Base-by-base conservation (phyloP, 2,888 invertebrate genomes). In the Campoplex nolae region DNA sequence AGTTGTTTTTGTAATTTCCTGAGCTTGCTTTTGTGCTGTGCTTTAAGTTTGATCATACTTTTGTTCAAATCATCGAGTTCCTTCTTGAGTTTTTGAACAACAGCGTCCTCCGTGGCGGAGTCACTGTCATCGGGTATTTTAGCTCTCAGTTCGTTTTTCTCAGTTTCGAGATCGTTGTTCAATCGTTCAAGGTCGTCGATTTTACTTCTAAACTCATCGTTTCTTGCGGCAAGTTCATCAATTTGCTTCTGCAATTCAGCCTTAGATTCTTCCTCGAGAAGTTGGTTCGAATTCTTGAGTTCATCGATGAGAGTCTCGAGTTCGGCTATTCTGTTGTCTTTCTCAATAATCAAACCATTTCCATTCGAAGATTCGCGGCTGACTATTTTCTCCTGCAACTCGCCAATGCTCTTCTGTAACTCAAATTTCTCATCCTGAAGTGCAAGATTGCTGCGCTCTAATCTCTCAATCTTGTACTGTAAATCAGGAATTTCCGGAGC, bases 1-100 rank as follows among this genome's bases (percentile, higher is more conserved):
- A 95, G 86, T 91, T 97, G 97, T 91, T 97, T 97, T 91, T 97
- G 97, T 91, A 97, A 95, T 92, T 97, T 97, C 93, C 97, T 98
- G 70, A 97, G 93, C 95, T 97, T 97, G 83, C 95, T 94, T 93
- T 97, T 97, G 91, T 96, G 96, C 89, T 96, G 96, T 2, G 97
- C 96, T 93, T 97, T 97, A 11, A 97, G 95, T 95, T 97, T 97
- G 74, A 97, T 96, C 96, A 97, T 97, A 92, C 95, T 96, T 93
- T 97, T 97, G 92, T 98, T 98, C 48, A 96, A 95, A 80, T 96
- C 96, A 86, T 97, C 97, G 76, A 97, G 95, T 92, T 97, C 97
- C 89, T 96, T 96, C 85, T 96, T 97, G 4, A 98, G 94, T 92
- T 96, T 95, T 51, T 94, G 93, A 0, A 95, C 89, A 88, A 95